Evolutionary conservation across 1,140 invertebrate genomes (phyloP).

Genomic region (Trachymyrmex cornetzi): DNA sequence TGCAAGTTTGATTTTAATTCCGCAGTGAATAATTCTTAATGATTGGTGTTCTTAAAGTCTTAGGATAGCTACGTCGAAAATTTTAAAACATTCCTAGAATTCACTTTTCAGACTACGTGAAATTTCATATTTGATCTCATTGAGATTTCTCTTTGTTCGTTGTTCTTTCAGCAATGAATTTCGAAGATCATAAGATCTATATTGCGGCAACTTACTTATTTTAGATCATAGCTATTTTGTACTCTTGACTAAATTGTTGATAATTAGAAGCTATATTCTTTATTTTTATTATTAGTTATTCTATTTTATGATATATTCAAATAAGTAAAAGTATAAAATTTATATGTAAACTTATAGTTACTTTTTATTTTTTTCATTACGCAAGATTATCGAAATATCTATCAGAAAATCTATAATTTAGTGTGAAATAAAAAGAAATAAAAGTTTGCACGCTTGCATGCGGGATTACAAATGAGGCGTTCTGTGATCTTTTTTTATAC

Average conservation of each 20-base stretch:
- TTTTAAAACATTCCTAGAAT: constrained; percentile 19
- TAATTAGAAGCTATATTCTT: background rate
- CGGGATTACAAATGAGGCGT: background rate
- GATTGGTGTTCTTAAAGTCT: constrained; percentile 18
- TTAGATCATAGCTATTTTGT: background rate
- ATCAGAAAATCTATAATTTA: background rate
- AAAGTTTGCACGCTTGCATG: background rate
- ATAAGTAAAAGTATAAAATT: background rate
- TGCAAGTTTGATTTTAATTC: constrained; percentile 12
- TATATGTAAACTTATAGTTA: background rate
- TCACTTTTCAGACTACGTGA: background rate
- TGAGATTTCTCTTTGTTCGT: constrained; percentile 24
- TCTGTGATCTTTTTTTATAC: background rate
- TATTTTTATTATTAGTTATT: background rate
- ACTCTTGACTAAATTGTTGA: background rate
- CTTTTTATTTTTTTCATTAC: background rate
- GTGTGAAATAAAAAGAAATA: background rate
- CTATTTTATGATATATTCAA: background rate
- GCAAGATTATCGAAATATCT: background rate
- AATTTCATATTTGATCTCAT: constrained; percentile 45
- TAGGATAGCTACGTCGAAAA: constrained; percentile 16
- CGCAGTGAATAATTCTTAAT: background rate
- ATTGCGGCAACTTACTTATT: background rate
- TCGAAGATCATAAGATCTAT: background rate
- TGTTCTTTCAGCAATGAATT: constrained; percentile 9